Base-by-base conservation (phyloP, 2,797 vertebrate genomes). In the Menidia menidia region DNA sequence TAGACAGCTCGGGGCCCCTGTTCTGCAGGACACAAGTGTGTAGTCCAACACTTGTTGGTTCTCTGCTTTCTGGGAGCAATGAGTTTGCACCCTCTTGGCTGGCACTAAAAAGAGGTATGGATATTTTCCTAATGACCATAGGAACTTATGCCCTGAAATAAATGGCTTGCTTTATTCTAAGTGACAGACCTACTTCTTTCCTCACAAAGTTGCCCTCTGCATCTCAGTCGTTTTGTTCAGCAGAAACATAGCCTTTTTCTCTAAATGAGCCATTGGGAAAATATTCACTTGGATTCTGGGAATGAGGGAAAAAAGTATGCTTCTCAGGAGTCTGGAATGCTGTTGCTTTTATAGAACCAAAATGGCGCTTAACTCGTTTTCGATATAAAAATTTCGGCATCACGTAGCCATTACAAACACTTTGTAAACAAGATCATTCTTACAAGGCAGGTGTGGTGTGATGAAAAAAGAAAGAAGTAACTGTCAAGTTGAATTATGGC, bases 51-150 rank as follows among this genome's bases (percentile, higher is more conserved):
- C 60, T 74, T 73, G 51, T 88, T 77, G 78, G 75, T 78, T 65
- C 54, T 71, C 60, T 15, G 64, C 65, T 84, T 78, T 87, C 74
- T 81, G 75, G 76, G 82, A 87, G 78, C 75, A 86, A 32, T 76
- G 79, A 88, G 74, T 84, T 56, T 81, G 71, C 44, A 35, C 73
- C 77, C 73, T 77, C 14, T 42, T 39, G 67, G 78, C 60, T 92
- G 90, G 91, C 91, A 85, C 45, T 41, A 70, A 76, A 66, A 73
- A 47, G 53, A 62, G 67, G 45, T 8, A 12, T 78, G 82, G 87
- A 89, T 91, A 81, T 88, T 89, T 92, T 91, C 84, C 89, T 83
- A 85, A 35, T 91, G 87, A 90, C 89, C 80, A 64, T 64, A 81
- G 69, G 73, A 78, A 80, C 78, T 78, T 54, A 35, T 82, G 75